phyloP scores from a whole-genome alignment of 2,113 vertebrate genomes.

The Glareola pratincola region DNA sequence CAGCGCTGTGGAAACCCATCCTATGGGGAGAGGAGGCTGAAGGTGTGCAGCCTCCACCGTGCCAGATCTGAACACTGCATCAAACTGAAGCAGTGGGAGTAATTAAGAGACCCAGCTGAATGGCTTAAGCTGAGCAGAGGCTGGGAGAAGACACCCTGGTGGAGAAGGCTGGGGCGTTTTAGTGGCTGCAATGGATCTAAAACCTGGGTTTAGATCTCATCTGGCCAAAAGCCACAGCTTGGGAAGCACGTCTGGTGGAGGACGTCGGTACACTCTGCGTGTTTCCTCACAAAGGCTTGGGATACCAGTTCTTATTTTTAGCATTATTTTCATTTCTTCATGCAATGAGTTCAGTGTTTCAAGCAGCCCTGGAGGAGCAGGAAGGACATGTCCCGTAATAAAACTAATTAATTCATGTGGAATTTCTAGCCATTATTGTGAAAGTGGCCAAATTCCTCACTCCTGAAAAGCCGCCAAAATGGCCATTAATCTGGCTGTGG shows the following conservation, averaged over 20 bases:
- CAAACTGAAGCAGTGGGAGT: background rate
- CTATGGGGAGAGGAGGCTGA: background rate
- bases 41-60: background rate
- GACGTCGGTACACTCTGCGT: background rate
- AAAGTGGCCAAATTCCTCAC: slow-evolving; percentile 48
- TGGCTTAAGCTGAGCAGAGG: background rate
- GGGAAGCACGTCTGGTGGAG: background rate
- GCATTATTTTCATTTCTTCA: slow-evolving; percentile 40
- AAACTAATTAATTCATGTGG: slow-evolving; percentile 52
- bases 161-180: background rate
- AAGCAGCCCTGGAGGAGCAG: slow-evolving; percentile 45
- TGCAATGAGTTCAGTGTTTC: slow-evolving; percentile 48
- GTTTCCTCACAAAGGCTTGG: background rate
- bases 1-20: background rate
- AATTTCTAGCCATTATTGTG: slow-evolving; percentile 59
- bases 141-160: background rate
- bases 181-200: background rate
- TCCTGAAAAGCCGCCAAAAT: slow-evolving; percentile 49
- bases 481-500: slow-evolving; percentile 53
- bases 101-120: background rate
- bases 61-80: background rate
- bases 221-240: slow-evolving; percentile 10
- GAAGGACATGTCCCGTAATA: slow-evolving; percentile 48
- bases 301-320: slow-evolving; percentile 48
- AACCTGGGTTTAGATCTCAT: background rate